A percentile compares a stretch with the other conserved stretches of the same genome.
phyloP scores from a whole-genome alignment of 2,113 vertebrate genomes.

The Hyperoodon ampullatus region DNA sequence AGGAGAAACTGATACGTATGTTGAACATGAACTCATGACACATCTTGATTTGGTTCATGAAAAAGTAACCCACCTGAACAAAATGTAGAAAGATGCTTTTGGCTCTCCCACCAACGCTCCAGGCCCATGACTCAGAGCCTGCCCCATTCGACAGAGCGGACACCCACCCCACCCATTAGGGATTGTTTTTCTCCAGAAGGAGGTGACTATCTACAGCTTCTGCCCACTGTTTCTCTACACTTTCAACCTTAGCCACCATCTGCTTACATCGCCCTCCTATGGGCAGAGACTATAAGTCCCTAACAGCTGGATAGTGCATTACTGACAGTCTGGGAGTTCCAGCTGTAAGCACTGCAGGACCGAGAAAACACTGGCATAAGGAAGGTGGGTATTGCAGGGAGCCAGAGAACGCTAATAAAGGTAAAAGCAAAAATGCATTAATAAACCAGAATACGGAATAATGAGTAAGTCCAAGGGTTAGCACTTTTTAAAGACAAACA shows the following conservation, averaged over 20 bases:
- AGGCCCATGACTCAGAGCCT: not conserved
- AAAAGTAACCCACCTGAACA: not conserved
- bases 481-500: constrained; percentile 8
- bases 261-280: not conserved
- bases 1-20: not conserved
- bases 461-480: not conserved
- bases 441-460: not conserved
- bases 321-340: no score
- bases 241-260: not conserved
- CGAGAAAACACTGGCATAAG: not conserved
- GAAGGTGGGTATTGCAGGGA: not conserved
- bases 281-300: not conserved
- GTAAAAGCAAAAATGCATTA: not conserved
- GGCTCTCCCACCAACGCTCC: not conserved
- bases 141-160: not conserved
- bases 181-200: not conserved
- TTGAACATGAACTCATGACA: not conserved
- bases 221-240: not conserved
- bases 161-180: no score
- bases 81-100: not conserved
- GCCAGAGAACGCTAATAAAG: not conserved
- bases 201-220: not conserved
- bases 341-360: not conserved
- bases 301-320: not conserved
- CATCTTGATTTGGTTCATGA: not conserved